phyloP scores from a whole-genome alignment of 2,797 vertebrate genomes.

The Eutrigla gurnardus region DNA sequence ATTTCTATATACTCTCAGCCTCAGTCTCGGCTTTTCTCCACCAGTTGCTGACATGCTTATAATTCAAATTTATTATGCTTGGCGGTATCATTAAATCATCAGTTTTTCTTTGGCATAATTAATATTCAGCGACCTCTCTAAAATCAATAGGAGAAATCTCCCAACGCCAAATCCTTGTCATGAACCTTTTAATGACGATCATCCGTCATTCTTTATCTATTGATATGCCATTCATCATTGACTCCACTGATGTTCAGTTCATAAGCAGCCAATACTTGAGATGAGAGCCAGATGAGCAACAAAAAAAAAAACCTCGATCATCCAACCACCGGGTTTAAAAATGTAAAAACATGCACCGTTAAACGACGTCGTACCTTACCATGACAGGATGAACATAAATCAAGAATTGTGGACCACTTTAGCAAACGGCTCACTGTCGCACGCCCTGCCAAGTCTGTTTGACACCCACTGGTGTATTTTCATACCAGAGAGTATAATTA shows the following conservation, averaged over 20 bases:
- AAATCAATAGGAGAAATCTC: constrained; percentile 71
- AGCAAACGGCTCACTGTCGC: constrained; percentile 34
- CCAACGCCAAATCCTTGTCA: constrained; percentile 63
- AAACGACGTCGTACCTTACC: background rate
- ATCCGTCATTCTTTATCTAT: constrained; percentile 72
- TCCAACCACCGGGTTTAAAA: background rate
- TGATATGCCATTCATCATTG: constrained; percentile 64
- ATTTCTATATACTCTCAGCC: constrained; percentile 32
- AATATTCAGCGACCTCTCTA: constrained; percentile 65
- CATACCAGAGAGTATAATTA: constrained; percentile 75
- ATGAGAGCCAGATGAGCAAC: background rate
- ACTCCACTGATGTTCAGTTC: constrained; percentile 34
- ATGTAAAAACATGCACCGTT: background rate
- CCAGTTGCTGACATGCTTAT: constrained; percentile 45
- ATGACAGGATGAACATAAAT: background rate
- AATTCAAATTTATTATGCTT: constrained; percentile 63
- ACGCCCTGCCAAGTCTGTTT: constrained; percentile 36
- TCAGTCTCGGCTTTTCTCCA: constrained; percentile 22
- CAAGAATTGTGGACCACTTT: constrained; percentile 28
- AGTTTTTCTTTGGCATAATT: constrained; percentile 64
- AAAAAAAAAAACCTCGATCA: background rate
- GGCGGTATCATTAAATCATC: constrained; percentile 60
- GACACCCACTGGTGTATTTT: constrained; percentile 56
- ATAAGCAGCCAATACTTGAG: constrained; percentile 32
- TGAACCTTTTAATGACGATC: constrained; percentile 63